These are phyloP conservation scores for Stomatorhinus walkeri DNA, from an alignment of 2,797 vertebrate species.

Conservation along the genomic window DNA sequence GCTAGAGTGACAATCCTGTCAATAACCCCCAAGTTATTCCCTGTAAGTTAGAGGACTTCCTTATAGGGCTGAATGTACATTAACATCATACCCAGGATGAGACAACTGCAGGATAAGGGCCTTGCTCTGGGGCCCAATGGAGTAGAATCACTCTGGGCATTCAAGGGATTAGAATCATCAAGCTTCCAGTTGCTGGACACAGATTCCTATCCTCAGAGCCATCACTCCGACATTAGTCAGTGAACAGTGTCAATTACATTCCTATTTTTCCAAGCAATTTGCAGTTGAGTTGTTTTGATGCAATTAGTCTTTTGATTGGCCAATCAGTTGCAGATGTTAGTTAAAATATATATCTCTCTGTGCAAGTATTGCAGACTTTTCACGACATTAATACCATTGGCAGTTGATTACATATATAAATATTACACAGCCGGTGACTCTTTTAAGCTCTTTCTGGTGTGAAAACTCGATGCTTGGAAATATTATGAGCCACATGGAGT, in stretches of 20 bases:
- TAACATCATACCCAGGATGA: not conserved
- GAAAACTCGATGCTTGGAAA: not conserved
- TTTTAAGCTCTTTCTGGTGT: not conserved
- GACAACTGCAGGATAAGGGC: not conserved
- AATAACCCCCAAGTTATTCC: not conserved
- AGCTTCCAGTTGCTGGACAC: not conserved
- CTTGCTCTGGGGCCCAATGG: not conserved
- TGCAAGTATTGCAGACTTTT: not conserved
- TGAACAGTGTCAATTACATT: not conserved
- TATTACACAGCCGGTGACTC: not conserved
- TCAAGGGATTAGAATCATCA: not conserved
- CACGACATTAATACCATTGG: not conserved
- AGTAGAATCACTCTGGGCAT: not conserved
- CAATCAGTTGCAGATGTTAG: not conserved
- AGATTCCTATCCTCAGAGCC: not conserved
- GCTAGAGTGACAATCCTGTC: not conserved
- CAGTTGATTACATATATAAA: not conserved
- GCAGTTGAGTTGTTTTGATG: not conserved
- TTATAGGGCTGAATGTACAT: not conserved
- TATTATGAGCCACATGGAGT: not conserved
- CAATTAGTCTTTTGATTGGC: not conserved
- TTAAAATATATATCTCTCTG: not conserved
- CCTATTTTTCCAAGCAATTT: not conserved
- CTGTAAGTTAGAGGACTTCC: not conserved
- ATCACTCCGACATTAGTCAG: not conserved